Conservation (phyloP, 1,140 invertebrate genomes). For the Phthorimaea operculella region DNA sequence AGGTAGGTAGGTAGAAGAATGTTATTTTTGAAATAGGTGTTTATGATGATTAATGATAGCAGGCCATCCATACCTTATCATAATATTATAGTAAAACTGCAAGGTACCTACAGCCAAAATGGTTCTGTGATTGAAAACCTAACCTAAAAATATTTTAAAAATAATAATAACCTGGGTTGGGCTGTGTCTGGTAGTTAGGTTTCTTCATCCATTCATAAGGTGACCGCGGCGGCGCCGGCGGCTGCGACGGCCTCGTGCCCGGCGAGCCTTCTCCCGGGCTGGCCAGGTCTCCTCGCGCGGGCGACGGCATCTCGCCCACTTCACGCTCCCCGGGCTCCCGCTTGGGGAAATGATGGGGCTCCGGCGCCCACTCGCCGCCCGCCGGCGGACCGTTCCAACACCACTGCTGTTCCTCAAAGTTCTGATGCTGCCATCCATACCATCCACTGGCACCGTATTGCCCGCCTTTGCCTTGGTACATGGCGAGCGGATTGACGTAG, state of each 20-base stretch:
- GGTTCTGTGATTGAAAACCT: too few species aligned
- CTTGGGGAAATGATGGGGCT: slow-evolving; percentile 56
- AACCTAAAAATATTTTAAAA: too few species aligned
- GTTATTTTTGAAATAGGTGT: too few species aligned
- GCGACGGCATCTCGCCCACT: slow-evolving; percentile 70
- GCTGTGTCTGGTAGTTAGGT: slow-evolving; percentile 82
- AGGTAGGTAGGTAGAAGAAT: too few species aligned
- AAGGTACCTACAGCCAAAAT: too few species aligned
- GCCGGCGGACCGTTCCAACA: slow-evolving; percentile 65
- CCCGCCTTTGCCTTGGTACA: slow-evolving; percentile 70
- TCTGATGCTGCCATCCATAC: slow-evolving; percentile 67
- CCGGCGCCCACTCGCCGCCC: slow-evolving; percentile 59
- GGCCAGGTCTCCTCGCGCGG: slow-evolving; percentile 74
- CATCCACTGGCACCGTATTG: slow-evolving; percentile 58
- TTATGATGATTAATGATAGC: too few species aligned
- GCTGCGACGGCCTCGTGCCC: slow-evolving; percentile 60
- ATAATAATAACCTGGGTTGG: slow-evolving; percentile 76
- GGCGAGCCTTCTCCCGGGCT: slow-evolving; percentile 71
- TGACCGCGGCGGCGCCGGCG: slow-evolving; percentile 75
- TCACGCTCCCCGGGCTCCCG: slow-evolving; percentile 55
- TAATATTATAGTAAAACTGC: too few species aligned
- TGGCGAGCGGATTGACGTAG: slow-evolving; percentile 69
- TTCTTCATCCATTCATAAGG: slow-evolving; percentile 94
- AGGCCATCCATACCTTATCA: too few species aligned
- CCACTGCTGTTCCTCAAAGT: slow-evolving; percentile 68